Evolutionary conservation across 2,888 invertebrate genomes (phyloP).

Genomic region (Sarcophaga variegata): DNA sequence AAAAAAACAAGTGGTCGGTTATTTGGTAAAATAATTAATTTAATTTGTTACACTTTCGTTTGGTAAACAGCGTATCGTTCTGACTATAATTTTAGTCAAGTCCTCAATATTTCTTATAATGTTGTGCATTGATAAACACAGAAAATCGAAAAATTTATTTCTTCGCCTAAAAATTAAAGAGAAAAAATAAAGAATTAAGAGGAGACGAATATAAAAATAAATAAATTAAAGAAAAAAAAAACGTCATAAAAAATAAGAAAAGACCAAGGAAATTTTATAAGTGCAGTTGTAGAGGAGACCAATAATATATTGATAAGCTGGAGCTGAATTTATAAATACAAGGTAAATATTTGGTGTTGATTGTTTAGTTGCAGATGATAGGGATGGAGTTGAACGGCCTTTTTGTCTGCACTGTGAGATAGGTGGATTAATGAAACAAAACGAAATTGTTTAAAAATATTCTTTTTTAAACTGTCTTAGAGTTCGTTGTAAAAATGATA

Average conservation of each 20-base stretch:
- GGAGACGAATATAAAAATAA: neutral
- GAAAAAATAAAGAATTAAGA: conserved; percentile 19
- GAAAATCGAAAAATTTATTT: conserved; percentile 27
- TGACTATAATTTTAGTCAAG: neutral
- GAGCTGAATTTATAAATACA: conserved; percentile 11
- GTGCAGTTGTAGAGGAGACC: neutral
- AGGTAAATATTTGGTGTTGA: conserved; percentile 7
- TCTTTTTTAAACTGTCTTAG: neutral
- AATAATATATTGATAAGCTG: conserved; percentile 30
- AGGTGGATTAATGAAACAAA: neutral
- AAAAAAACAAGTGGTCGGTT: conserved; percentile 43
- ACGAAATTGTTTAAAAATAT: neutral
- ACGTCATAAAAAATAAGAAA: conserved; percentile 15
- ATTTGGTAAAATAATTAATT: conserved; percentile 21
- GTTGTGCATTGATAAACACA: conserved; percentile 16
- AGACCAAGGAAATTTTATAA: neutral
- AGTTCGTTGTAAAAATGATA: conserved; percentile 66
- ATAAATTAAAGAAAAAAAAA: neutral
- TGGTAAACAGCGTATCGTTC: neutral
- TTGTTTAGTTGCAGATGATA: neutral
- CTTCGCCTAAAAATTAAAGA: conserved; percentile 20
- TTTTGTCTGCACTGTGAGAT: neutral
- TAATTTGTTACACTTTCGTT: conserved; percentile 36
- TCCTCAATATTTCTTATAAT: neutral
- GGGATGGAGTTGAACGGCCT: neutral